These are phyloP conservation scores for Idaea straminata DNA, from an alignment of 2,888 invertebrate genomes.

Conservation along the genomic window DNA sequence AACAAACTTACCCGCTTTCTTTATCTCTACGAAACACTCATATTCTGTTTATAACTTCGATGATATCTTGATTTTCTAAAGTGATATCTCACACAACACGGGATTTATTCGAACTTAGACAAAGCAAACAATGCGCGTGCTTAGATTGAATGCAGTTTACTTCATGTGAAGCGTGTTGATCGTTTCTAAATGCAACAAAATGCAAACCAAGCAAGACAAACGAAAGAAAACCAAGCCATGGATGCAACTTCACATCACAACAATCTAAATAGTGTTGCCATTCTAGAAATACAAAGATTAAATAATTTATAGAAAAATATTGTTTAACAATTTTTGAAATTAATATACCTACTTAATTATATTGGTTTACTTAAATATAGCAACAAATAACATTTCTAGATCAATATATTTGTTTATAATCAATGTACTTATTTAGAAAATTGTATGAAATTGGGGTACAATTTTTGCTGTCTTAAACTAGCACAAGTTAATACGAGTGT, in stretches of 20 bases:
- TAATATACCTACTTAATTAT: too few relatives aligned
- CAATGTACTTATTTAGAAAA: too few relatives aligned
- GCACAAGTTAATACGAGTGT: too few relatives aligned
- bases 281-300: not conserved
- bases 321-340: too few relatives aligned
- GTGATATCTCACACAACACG: not conserved
- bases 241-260: conserved; percentile 8
- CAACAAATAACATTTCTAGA: too few relatives aligned
- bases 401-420: too few relatives aligned
- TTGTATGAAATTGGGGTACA: too few relatives aligned
- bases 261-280: not conserved
- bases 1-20: conserved; percentile 28
- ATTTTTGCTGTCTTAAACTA: too few relatives aligned
- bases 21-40: conserved; percentile 7
- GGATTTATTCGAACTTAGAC: conserved; percentile 16
- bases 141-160: conserved; percentile 18
- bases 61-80: conserved; percentile 2
- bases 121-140: conserved; percentile 31
- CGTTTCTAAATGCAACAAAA: not conserved
- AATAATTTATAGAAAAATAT: too few relatives aligned
- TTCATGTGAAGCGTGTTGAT: conserved; percentile 5
- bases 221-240: not conserved
- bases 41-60: conserved; percentile 18
- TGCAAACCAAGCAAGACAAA: not conserved
- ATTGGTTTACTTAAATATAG: too few relatives aligned